A percentile compares a stretch with the other conserved stretches of the same genome.
phyloP scores from a whole-genome alignment of 92 coral and sea anemone genomes.

The Bergia puertoricense region DNA sequence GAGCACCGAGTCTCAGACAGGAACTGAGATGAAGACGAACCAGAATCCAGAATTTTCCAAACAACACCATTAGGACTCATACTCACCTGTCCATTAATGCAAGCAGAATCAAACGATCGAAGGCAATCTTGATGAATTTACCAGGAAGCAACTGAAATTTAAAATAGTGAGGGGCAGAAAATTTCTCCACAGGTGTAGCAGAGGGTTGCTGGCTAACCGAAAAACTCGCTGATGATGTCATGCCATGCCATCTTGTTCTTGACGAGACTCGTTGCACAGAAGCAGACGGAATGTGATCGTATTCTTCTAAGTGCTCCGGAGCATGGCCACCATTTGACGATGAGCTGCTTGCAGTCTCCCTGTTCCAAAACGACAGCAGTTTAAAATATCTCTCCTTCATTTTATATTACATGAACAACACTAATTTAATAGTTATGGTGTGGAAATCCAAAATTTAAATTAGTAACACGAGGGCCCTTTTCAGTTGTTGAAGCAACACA shows the following conservation, averaged over 20 bases:
- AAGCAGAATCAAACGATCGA: constrained; percentile 91
- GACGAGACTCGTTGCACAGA: constrained; percentile 57
- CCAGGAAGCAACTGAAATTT: constrained; percentile 92
- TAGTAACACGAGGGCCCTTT: too few relatives aligned
- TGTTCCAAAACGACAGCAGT: constrained; percentile 5
- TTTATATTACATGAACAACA: too few relatives aligned
- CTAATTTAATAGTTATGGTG: background rate
- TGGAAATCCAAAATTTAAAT: background rate
- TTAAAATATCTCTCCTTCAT: too few relatives aligned
- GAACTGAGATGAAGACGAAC: background rate
- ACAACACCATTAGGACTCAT: background rate
- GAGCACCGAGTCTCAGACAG: background rate
- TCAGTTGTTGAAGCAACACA: too few relatives aligned
- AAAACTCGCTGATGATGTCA: constrained; percentile 67
- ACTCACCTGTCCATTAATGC: constrained; percentile 96
- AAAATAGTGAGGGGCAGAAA: constrained; percentile 81
- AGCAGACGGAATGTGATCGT: constrained; percentile 61
- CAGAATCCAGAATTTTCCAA: background rate
- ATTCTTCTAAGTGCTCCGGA: constrained; percentile 52
- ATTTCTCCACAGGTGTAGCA: constrained; percentile 74
- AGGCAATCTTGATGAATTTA: constrained; percentile 86
- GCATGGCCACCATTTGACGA: constrained; percentile 60
- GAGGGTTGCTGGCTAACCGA: constrained; percentile 62
- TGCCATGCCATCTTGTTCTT: constrained; percentile 77
- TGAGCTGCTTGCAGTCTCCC: constrained; percentile 89